These are phyloP conservation scores for Patella ulyssiponensis DNA, from an alignment of 2,888 invertebrate genomes.

Conservation along the genomic window DNA sequence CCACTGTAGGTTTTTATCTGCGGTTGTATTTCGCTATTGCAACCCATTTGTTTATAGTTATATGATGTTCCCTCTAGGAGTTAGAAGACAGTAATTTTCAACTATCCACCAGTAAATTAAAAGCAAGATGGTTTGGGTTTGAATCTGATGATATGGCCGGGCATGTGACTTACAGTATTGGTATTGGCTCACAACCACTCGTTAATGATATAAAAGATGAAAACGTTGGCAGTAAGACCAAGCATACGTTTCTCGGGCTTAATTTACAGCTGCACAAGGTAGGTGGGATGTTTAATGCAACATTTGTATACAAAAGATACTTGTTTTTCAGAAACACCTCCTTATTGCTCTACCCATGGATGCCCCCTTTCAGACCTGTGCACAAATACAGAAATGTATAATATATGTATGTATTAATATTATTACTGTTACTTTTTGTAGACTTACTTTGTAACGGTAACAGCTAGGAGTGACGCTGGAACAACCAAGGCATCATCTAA, in stretches of 20 bases:
- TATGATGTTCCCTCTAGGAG: conserved; percentile 25
- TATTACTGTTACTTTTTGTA: conserved; percentile 16
- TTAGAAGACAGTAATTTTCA: conserved; percentile 44
- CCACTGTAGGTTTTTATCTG: no score
- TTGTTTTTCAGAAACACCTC: no score
- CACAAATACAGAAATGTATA: no score
- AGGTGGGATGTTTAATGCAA: background rate
- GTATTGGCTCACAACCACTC: conserved; percentile 38
- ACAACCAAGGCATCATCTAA: conserved; percentile 23
- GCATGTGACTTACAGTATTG: conserved; percentile 39
- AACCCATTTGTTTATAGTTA: no score
- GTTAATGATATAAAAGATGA: conserved; percentile 32
- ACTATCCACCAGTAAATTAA: conserved; percentile 24
- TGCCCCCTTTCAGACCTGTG: no score
- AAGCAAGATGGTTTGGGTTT: conserved; percentile 49
- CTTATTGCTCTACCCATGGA: no score
- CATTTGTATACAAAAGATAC: no score
- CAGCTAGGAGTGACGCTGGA: conserved; percentile 32
- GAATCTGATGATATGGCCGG: conserved; percentile 37
- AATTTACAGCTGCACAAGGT: conserved; percentile 31
- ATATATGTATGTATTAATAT: no score
- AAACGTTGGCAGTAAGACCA: conserved; percentile 17
- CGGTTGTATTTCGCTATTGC: no score
- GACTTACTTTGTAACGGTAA: conserved; percentile 40
- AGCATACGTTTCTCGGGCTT: conserved; percentile 34